Base-by-base conservation (phyloP, 2,797 vertebrate species). In the Fundulus diaphanus region DNA sequence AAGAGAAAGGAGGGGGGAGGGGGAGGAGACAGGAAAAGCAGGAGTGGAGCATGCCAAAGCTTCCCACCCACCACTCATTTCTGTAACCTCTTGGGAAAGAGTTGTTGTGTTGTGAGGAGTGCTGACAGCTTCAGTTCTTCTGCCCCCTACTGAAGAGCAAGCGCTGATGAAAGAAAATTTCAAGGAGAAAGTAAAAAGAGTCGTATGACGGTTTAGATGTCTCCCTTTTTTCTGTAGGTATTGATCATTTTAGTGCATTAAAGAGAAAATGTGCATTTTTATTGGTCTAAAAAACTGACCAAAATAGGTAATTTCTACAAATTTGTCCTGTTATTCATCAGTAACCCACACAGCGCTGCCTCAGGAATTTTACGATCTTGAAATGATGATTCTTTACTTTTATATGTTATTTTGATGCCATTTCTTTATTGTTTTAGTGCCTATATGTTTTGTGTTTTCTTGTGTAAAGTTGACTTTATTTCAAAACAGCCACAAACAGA, bases 101-200 rank as follows among this genome's bases (percentile, higher is more conserved):
- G 78, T 77, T 82, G 89, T 86, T 86, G 86, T 90, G 90, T 85
- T 88, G 82, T 73, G 85, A 81, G 88, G 80, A 86, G 63, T 68
- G 80, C 68, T 84, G 89, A 92, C 90, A 89, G 88, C 91, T 92
- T 92, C 86, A 84, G 88, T 89, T 92, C 90, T 93, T 89, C 90
- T 94, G 92, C 91, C 94, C 92, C 93, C 94, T 95, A 81, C 91
- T 92, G 94, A 79, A 91, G 77, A 89, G 85, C 88, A 92, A 89
- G 82, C 84, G 75, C 79, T 73, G 87, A 90, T 84, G 79, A 81
- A 80, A 33, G 66, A 79, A 69, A 78, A 86, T 84, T 84, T 89
- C 83, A 89, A 70, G 80, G 77, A 69, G 66, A 20, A 68, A 35
- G 52, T 7, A 13, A 65, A 46, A 71, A 29, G 52, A 68, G 27